Base-by-base conservation (phyloP, 2,797 vertebrate genomes). In the Tangara arthus region DNA sequence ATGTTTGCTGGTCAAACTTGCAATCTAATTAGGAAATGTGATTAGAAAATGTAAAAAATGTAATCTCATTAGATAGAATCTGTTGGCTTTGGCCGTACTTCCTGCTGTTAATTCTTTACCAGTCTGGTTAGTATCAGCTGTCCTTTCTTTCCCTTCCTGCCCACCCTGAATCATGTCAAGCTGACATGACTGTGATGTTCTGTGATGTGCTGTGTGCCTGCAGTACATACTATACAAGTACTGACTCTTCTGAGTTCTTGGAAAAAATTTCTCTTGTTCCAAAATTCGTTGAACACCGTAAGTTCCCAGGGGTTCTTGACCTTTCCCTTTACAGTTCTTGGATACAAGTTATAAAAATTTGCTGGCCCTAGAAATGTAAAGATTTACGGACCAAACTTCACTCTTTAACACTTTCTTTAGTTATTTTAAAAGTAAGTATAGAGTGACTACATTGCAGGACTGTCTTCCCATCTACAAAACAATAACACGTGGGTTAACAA, bases 21-120 rank as follows among this genome's bases (percentile, higher is more conserved):
- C 49, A 80, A 73, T 92, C 68, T 77, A 50, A 80, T 94, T 85
- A 91, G 91, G 91, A 93, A 91, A 94, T 94, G 49, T 66, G 46
- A 85, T 95, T 94, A 94, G 75, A 92, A 91, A 91, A 96, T 77
- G 34, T 93, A 80, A 89, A 90, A 96, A 89, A 53, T 80, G 19
- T 93, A 91, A 94, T 94, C 57, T 90, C 12, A 19, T 96, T 96
- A 95, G 65, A 27, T 88, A 61, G 80, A 42, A 75, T 93, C 77
- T 94, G 82, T 86, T 92, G 71, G 68, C 52, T 80, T 93, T 91
- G 56, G 41, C 64, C 11, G 6, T 94, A 71, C 83, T 96, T 95
- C 93, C 91, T 91, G 75, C 68, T 80, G 64, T 85, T 94, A 95
- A 80, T 94, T 87, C 30, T 85, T 91, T 52, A 87, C 82, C 80